Evolutionary conservation across 2,113 vertebrate genomes (phyloP).

Genomic region (Corythaixoides concolor): DNA sequence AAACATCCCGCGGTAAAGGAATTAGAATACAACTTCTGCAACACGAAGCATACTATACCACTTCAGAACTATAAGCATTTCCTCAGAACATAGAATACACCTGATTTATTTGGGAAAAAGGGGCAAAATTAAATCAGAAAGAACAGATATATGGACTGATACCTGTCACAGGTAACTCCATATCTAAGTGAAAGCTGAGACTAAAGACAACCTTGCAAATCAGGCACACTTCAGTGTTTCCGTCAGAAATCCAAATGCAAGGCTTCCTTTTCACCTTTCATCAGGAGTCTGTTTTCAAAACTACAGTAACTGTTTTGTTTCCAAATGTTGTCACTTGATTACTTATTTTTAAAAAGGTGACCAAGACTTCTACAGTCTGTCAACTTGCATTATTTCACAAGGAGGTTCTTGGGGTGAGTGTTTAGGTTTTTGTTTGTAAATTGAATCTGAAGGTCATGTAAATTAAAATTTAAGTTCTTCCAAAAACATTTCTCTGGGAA

Average conservation of each 20-base stretch:
- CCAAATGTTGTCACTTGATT: background rate
- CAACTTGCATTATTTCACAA: background rate
- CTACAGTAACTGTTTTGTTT: background rate
- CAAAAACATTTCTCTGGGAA: background rate
- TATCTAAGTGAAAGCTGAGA: background rate
- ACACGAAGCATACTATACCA: background rate
- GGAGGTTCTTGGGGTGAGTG: background rate
- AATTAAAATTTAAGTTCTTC: background rate
- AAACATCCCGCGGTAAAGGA: background rate
- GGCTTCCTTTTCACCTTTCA: background rate
- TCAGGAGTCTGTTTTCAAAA: background rate
- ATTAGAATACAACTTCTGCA: background rate
- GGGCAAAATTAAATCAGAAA: background rate
- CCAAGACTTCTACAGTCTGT: background rate
- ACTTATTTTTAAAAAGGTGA: background rate
- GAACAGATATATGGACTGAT: fast-evolving
- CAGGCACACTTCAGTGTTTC: background rate
- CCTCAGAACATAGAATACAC: background rate
- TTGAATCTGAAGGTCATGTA: background rate
- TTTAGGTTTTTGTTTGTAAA: background rate
- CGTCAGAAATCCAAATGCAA: background rate
- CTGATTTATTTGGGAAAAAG: background rate
- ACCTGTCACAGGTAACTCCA: background rate
- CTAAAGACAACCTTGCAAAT: background rate
- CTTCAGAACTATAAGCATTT: background rate